A percentile compares a stretch with the other conserved stretches of the same genome.
Conservation (phyloP, 2,113 vertebrate species). For the Athene cunicularia region DNA sequence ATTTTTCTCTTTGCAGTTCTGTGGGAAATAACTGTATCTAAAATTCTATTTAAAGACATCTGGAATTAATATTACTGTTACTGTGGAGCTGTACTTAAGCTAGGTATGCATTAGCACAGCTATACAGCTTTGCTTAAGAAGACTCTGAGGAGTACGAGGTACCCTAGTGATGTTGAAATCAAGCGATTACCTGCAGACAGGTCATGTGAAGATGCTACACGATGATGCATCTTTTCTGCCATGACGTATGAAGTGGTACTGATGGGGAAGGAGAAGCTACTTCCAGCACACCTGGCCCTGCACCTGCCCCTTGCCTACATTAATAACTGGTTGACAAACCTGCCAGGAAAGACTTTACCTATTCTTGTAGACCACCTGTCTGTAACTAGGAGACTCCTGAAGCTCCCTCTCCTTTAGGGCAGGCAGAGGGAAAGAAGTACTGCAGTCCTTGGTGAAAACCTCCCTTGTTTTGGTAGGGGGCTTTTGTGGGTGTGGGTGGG, state of each 20-base stretch:
- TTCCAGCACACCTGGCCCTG: background rate
- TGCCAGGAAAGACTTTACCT: background rate
- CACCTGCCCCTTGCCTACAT: background rate
- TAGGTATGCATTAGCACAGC: background rate
- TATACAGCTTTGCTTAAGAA: background rate
- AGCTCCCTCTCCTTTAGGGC: background rate
- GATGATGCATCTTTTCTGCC: background rate
- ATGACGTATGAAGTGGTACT: background rate
- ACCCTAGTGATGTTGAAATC: background rate
- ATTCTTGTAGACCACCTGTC: background rate
- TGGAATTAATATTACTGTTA: background rate
- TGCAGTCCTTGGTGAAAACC: background rate
- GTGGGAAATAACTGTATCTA: background rate
- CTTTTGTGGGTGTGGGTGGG: background rate
- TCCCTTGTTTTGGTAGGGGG: background rate
- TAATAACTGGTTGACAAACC: background rate
- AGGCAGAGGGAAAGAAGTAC: background rate
- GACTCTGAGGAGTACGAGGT: background rate
- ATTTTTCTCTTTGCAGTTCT: background rate
- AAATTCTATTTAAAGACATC: background rate
- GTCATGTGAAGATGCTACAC: background rate
- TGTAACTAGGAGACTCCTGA: background rate
- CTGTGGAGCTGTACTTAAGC: background rate
- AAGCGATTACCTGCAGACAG: background rate
- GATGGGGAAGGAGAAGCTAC: background rate